These are phyloP conservation scores for Panurus biarmicus DNA, from an alignment of 2,113 vertebrate genomes.

Conservation along the genomic window DNA sequence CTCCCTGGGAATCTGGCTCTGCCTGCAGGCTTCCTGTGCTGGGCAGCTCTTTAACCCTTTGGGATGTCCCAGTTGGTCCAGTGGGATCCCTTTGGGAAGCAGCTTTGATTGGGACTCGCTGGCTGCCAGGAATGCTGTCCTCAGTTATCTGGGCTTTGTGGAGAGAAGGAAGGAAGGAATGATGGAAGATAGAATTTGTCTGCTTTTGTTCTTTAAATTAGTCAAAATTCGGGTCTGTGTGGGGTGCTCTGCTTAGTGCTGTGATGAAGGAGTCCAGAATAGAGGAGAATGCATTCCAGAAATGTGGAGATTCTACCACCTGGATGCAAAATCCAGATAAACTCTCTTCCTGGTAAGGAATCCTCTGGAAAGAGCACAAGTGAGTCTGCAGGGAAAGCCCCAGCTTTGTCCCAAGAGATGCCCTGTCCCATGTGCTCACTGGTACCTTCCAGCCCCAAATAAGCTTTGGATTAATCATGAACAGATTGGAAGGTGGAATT, in stretches of 20 bases:
- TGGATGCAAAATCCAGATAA: neutral
- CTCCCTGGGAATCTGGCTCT: slow-evolving; percentile 33
- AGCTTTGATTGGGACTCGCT: fast-evolving
- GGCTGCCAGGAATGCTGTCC: neutral
- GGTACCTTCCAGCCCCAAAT: neutral
- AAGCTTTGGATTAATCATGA: neutral
- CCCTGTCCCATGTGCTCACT: neutral
- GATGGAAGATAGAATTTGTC: neutral
- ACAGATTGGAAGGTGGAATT: neutral
- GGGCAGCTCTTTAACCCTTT: slow-evolving; percentile 53
- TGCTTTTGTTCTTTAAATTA: neutral
- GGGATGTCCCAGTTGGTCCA: neutral
- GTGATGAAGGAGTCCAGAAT: neutral
- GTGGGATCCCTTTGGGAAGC: neutral
- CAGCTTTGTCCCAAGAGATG: neutral
- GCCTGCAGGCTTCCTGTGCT: slow-evolving; percentile 66
- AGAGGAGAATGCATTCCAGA: neutral
- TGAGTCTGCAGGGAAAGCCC: neutral
- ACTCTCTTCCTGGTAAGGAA: no score
- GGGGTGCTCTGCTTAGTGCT: neutral
- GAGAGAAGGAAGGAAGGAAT: neutral
- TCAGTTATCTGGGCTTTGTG: neutral
- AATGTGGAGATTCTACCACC: fast-evolving
- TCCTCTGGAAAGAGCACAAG: neutral
- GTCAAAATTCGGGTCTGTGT: neutral